Evolutionary conservation across 1,140 invertebrate species (phyloP), one percentile per base, ranked within the genome.

Genomic region (fruit fly (Drosophila melanogaster)): DNA sequence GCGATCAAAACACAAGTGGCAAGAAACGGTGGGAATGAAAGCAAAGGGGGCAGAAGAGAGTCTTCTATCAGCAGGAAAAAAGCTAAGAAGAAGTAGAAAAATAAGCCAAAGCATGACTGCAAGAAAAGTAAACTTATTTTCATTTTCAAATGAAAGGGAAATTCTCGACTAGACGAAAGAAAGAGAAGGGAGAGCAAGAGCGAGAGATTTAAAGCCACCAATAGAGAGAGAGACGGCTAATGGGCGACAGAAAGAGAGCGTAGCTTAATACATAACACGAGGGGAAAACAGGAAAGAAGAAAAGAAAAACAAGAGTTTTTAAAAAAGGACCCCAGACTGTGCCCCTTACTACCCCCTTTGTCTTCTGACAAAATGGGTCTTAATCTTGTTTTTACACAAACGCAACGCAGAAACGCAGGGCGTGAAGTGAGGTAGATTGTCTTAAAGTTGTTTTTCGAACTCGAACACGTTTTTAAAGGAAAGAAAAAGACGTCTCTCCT

Each of bases 91-190:
- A 14, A 37, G 10, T 43, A 66, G 49, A 55, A 72, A 50, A 50
- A 33, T 19, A 69, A 41, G 58, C 65, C 58, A 44, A 55, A 56
- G 64, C 70, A 73, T 57, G 49, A 77, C 62, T 57, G 61, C 79
- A 81, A 77, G 83, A 90, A 90, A 86, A 90, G 86, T 81, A 90
- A 90, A 90, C 77, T 77, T 85, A 90, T 91, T 91, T 91, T 91
- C 89, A 81, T 91, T 91, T 90, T 91, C 89, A 91, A 90, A 91
- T 91, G 89, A 91, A 91, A 91, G 89, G 89, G 89, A 91, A 91
- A 91, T 89, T 91, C 89, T 91, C 89, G 87, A 81, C 84, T 78
- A 89, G 85, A 84, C 83, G 77, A 77, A 76, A 65, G 59, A 74
- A 54, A 33, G 47, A 46, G 47, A 75, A 17, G 19, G 4, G 19